Evolutionary conservation across 2,888 invertebrate genomes (phyloP), one percentile per base, ranked within the genome.

Genomic region (Drosophila hamatofila): DNA sequence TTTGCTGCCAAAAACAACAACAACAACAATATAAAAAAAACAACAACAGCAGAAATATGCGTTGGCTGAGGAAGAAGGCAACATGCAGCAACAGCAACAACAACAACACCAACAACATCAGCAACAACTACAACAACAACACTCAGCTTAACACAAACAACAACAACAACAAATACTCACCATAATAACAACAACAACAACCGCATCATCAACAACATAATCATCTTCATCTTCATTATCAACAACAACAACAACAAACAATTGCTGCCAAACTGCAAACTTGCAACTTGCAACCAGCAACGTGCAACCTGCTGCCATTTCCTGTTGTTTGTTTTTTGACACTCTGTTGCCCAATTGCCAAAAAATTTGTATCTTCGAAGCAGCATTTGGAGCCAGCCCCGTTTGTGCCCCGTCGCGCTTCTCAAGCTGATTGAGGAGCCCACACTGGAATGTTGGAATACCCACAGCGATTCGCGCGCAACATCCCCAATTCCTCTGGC

Each of bases 401-500:
- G 9, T 30, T 39, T 21, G 58, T 48, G 48, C 58, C 65, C 64
- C 67, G 63, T 46, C 75, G 75, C 78, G 72, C 79, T 73, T 66
- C 73, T 73, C 80, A 72, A 69, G 75, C 81, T 70, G 49, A 54
- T 76, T 73, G 82, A 80, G 78, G 76, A 78, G 80, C 70, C 77
- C 73, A 79, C 86, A 81, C 81, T 91, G 92, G 92, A 93, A 93
- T 93, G 93, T 93, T 93, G 92, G 93, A 93, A 91, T 92, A 92
- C 91, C 92, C 92, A 89, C 92, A 92, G 94, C 95, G 96, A 94
- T 96, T 96, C 92, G 94, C 94, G 93, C 95, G 96, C 93, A 95
- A 95, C 94, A 95, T 95, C 94, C 94, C 94, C 91, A 90, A 83
- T 59, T 78, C 77, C 77, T 72, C 77, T 52, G 70, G 37, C 76